phyloP scores from a whole-genome alignment of 2,113 vertebrate species.

The Corythaeola cristata region DNA sequence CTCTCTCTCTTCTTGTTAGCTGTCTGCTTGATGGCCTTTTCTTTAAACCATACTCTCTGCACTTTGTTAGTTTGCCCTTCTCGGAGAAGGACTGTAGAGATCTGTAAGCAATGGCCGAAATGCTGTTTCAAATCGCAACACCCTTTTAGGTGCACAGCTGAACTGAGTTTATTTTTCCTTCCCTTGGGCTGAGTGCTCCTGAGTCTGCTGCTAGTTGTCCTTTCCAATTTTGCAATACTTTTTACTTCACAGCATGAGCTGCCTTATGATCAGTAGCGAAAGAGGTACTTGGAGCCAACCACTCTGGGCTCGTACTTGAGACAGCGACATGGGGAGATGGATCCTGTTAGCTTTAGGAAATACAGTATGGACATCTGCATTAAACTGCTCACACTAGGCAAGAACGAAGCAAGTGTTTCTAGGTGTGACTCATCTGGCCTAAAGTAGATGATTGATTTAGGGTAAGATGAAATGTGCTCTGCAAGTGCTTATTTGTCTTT shows the following conservation, averaged over 20 bases:
- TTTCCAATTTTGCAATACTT: background rate
- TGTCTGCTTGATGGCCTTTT: background rate
- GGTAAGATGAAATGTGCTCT: background rate
- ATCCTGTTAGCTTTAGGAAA: background rate
- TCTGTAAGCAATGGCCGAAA: background rate
- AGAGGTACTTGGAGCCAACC: background rate
- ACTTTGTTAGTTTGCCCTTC: background rate
- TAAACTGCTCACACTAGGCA: background rate
- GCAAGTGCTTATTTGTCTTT: background rate
- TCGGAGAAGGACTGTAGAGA: background rate
- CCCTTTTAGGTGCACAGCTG: background rate
- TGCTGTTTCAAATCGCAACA: background rate
- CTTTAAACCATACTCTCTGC: accelerated
- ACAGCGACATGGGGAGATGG: background rate
- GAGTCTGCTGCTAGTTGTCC: background rate
- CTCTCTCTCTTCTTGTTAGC: background rate
- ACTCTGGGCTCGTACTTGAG: background rate
- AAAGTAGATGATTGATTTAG: background rate
- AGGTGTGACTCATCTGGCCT: background rate
- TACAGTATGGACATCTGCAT: background rate
- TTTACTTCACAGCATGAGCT: background rate
- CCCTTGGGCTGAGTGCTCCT: background rate
- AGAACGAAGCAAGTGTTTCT: background rate
- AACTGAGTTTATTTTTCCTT: background rate
- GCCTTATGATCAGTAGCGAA: background rate